Conservation (phyloP, 2,797 vertebrate species). For the Neopelma chrysocephalum region DNA sequence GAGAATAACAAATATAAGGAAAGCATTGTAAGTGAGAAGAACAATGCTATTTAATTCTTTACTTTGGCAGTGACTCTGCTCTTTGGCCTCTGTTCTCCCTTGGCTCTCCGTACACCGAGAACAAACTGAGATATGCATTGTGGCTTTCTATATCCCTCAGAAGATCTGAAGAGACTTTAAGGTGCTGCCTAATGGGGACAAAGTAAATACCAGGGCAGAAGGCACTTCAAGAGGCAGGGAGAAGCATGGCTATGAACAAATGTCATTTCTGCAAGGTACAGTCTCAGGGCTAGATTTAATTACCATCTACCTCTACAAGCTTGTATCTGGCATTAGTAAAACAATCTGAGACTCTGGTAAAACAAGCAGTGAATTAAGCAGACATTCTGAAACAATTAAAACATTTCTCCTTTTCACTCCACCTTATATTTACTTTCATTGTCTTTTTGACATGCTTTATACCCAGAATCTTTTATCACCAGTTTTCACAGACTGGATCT, state of each 20-base stretch:
- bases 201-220: not conserved
- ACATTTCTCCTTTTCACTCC: not conserved
- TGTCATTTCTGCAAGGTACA: not conserved
- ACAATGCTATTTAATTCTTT: not conserved
- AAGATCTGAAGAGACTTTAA: not conserved
- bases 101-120: not conserved
- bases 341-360: not conserved
- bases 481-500: not conserved
- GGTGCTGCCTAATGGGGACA: not conserved
- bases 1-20: not conserved
- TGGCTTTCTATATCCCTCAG: not conserved
- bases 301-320: not conserved
- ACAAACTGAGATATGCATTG: accelerated
- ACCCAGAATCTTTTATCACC: not conserved
- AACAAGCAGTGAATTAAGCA: not conserved
- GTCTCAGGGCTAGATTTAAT: not conserved
- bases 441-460: not conserved
- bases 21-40: not conserved
- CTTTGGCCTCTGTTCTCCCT: not conserved
- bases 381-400: not conserved
- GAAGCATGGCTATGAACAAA: not conserved
- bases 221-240: not conserved
- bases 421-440: not conserved
- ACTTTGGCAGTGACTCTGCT: not conserved
- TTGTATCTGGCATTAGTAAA: not conserved